Evolutionary conservation across 1,140 invertebrate genomes (phyloP), one percentile per base, ranked within the genome.

Genomic region (Theocolax elegans): DNA sequence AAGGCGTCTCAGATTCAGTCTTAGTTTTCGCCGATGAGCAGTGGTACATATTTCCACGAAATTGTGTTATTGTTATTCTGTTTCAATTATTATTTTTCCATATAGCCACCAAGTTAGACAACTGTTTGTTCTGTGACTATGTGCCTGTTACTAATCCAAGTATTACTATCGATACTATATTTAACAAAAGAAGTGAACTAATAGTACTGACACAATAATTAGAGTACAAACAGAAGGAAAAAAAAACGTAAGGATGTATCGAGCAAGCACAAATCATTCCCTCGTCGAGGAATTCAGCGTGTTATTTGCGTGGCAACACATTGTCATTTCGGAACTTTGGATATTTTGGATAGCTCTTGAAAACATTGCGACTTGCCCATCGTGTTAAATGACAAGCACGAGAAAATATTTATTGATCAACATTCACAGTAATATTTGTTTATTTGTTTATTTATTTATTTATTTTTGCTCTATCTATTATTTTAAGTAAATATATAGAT

Each of bases 1-100:
- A 64, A 64, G 29, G 51, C 23, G 35, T 49, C 31, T 54, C 31
- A 25, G 49, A 66, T 66, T 65, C 63, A 66, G 63, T 66, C 63
- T 66, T 66, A 44, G 42, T 35, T 42, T 54, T 66, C 31, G 63
- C 51, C 63, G 49, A 66, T 66, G 21, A 54, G 63, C 29, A 66
- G 27, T 66, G 21, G 17, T 64, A 64, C 35, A 38, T 63, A 35
- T 35, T 53, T 53, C 31, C 46, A 53, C 31, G 31, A 35, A 53
- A 51, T 40, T 59, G 21, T 38, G 3, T 51, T 15, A 15, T 27
- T 51, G 10, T 51, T 27, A 27, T 51, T 8, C 23, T 27, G 9
- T 51, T 27, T 8, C 21, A 7, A 21, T 48, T 21, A 48, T 48
- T 51, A 51, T 51, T 27, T 35, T 35, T 10, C 4, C 31, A 10